Percentiles rank a stretch among this genome's conserved stretches.
Evolutionary conservation across 2,113 vertebrate species (phyloP).

Genomic region (Mionectes macconnelli): DNA sequence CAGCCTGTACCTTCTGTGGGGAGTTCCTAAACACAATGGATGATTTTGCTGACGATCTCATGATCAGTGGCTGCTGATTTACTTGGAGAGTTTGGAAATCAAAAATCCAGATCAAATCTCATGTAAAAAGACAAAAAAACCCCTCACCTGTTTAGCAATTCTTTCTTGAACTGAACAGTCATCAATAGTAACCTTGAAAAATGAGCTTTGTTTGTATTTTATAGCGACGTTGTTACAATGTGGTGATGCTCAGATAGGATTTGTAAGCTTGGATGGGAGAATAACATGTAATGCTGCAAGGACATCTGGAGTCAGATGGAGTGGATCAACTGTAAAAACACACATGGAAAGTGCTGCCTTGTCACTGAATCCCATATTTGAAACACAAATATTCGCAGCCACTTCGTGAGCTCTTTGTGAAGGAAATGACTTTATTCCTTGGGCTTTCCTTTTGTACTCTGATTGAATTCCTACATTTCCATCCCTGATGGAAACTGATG

Average conservation of each 20-base stretch:
- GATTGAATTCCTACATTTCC: neutral
- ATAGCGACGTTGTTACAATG: neutral
- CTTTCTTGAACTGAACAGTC: neutral
- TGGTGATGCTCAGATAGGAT: neutral
- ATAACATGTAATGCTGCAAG: neutral
- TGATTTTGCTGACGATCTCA: conserved; percentile 71
- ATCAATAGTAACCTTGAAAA: neutral
- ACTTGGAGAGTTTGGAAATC: neutral
- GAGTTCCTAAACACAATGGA: conserved; percentile 63
- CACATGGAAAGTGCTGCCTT: neutral
- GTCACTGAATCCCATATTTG: conserved; percentile 11
- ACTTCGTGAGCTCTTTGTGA: neutral
- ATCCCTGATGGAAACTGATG: neutral
- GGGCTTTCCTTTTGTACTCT: neutral
- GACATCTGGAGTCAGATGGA: conserved; percentile 7
- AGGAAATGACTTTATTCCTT: neutral
- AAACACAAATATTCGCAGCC: neutral
- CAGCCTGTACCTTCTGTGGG: conserved; percentile 60
- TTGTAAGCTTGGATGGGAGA: neutral
- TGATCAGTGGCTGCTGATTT: conserved; percentile 71
- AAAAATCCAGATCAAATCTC: neutral
- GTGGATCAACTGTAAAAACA: neutral
- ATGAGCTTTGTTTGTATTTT: neutral
- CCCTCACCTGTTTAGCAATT: neutral
- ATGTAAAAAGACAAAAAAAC: neutral